Evolutionary conservation across 2,113 vertebrate species (phyloP), one percentile per base, ranked within the genome.

Genomic region (Stomatorhinus ivindoensis): DNA sequence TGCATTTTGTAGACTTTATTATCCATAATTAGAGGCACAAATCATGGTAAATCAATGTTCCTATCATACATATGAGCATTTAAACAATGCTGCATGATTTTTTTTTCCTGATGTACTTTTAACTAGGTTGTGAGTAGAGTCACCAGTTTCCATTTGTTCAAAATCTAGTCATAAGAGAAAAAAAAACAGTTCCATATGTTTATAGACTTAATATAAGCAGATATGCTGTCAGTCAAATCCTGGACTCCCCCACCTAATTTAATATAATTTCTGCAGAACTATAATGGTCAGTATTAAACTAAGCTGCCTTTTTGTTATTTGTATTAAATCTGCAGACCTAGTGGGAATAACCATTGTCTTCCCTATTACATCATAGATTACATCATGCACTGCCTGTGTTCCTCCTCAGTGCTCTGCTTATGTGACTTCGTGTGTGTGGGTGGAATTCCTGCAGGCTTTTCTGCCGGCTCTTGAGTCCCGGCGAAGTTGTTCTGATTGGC

Each of bases 271-370:
- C 69, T 47, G 6, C 51, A 46, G 42, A 19, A 84, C 8, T 65
- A 61, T 83, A n/a, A 83, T 55, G 19, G 48, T 89, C 44, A 17
- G 88, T 48, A 83, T 89, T 89, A 82, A 53, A 83, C 76, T 83
- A 89, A 84, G 51, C 65, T 27, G 46, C 65, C 46, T 88, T 76
- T 88, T 55, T 6, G 1, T 88, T 46, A 6, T 61, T 88, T 90
- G 47, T 84, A 88, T 91, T 90, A 86, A 90, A 88, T 89, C 55
- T 27, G 21, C 88, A 89, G 73, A 35, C 87, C 73, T 91, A 90
- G 88, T 90, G 83, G 86, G 58, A 92, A 46, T 44, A 53, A 39
- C 89, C 17, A n/a, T 47, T 27, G n/a, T 50, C 86, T 87, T 83
- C 1, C 44, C 17, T 80, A 39, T 89, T 21, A 31, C 83, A 82